phyloP scores from a whole-genome alignment of 2,797 vertebrate species.

The Diplodus sargus region DNA sequence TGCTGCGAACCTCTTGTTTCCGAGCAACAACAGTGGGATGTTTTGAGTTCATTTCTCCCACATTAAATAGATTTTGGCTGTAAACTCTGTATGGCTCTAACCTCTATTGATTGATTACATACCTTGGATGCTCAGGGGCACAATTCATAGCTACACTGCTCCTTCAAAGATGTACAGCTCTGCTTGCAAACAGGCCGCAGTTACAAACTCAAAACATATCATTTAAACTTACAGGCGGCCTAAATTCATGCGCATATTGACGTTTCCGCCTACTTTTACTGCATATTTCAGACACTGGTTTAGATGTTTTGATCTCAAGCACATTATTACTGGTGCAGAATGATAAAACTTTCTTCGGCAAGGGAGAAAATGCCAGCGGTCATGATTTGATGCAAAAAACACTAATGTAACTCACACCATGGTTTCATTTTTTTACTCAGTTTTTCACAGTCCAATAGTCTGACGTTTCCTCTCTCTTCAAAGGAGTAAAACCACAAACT shows the following conservation, averaged over 20 bases:
- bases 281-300: not conserved
- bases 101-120: conserved; percentile 31
- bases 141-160: conserved; percentile 13
- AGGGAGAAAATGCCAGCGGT: conserved; percentile 2
- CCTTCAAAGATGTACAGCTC: conserved; percentile 16
- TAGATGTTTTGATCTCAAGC: not conserved
- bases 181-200: not conserved
- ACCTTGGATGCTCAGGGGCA: conserved; percentile 15
- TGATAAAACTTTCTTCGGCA: not conserved
- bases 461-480: not conserved
- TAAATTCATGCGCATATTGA: not conserved
- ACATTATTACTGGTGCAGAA: not conserved
- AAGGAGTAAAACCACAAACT: not conserved
- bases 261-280: not conserved
- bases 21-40: not conserved
- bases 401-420: not conserved
- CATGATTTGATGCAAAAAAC: not conserved
- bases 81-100: conserved; percentile 32
- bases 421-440: not conserved
- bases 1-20: conserved; percentile 15
- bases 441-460: not conserved
- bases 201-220: conserved; percentile 19
- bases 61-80: conserved; percentile 36
- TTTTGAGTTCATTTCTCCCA: conserved; percentile 33
- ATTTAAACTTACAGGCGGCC: not conserved